Percentiles rank a stretch among this genome's conserved stretches.
Conservation (phyloP, 2,888 invertebrate species). For the Caenorhabditis imperialis region DNA sequence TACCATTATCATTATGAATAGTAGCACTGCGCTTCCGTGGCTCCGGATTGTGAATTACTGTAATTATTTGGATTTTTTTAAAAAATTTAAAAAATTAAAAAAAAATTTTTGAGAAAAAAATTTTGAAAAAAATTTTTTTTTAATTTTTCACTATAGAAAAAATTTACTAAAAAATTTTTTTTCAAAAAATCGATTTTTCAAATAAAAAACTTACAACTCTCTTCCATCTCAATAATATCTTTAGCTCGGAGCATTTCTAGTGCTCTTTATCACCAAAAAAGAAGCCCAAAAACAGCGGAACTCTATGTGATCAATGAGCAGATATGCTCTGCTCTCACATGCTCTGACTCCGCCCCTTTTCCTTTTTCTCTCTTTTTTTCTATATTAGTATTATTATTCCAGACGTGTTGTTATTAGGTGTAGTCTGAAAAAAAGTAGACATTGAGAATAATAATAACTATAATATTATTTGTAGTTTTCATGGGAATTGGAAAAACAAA, state of each 20-base stretch:
- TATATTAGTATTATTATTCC: no score
- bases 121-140: neutral
- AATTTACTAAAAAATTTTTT: conserved; percentile 29
- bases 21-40: conserved; percentile 18
- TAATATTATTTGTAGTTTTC: no score
- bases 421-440: no score
- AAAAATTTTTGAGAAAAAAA: neutral
- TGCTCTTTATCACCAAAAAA: neutral
- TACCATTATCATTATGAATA: conserved; percentile 18
- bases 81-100: neutral
- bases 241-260: conserved; percentile 28
- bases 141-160: no score
- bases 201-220: conserved; percentile 9
- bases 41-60: conserved; percentile 25
- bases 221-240: conserved; percentile 42
- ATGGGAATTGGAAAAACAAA: no score
- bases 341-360: neutral
- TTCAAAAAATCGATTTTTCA: conserved; percentile 7
- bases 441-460: no score
- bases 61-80: no score
- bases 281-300: neutral
- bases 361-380: no score
- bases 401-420: no score
- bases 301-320: neutral
- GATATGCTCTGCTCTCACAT: conserved; percentile 2